These are phyloP conservation scores for Oreocharis arfaki DNA, from an alignment of 2,113 vertebrate species.

Conservation along the genomic window DNA sequence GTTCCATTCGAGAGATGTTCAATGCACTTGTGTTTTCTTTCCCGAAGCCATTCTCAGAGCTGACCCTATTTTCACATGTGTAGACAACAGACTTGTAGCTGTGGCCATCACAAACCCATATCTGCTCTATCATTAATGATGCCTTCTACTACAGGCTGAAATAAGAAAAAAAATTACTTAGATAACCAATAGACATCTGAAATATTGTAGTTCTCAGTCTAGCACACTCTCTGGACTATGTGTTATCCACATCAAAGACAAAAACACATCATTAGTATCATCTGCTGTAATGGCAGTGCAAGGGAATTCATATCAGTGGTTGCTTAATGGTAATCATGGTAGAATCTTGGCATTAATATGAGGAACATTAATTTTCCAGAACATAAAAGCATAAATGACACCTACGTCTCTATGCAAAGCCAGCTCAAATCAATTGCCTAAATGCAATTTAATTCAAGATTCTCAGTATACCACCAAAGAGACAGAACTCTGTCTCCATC, in stretches of 20 bases:
- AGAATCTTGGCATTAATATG: neutral
- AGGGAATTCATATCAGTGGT: neutral
- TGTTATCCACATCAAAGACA: slow-evolving; percentile 1
- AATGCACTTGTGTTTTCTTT: neutral
- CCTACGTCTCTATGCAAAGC: neutral
- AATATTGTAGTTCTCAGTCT: neutral
- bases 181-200: neutral
- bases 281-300: neutral
- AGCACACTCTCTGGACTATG: neutral
- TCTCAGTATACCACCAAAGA: neutral
- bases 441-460: neutral
- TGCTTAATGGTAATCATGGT: neutral
- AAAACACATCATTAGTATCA: neutral
- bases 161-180: neutral
- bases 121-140: neutral
- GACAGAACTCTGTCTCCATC: neutral
- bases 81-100: neutral
- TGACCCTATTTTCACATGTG: neutral
- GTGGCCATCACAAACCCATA: neutral
- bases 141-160: neutral
- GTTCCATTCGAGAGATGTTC: neutral
- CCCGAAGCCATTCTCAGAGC: neutral
- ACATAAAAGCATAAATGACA: neutral
- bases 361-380: neutral
- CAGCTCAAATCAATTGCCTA: neutral